Evolutionary conservation across 2,797 vertebrate genomes (phyloP), one percentile per base, ranked within the genome.

Genomic region (Tinamus major): DNA sequence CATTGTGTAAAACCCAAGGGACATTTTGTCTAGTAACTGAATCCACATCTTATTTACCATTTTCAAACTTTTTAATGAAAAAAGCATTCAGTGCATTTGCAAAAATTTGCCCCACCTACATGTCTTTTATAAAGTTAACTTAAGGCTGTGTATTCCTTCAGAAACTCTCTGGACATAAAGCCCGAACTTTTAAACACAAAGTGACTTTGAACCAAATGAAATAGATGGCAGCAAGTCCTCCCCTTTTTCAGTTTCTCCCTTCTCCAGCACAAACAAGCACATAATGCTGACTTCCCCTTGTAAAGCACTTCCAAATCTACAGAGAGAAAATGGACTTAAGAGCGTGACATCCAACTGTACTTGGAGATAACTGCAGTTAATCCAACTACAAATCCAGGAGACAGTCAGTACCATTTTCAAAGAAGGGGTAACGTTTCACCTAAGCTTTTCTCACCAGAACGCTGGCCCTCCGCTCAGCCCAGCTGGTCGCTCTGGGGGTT

Each of bases 41-140:
- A 33, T 33, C 55, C 20, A 0, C 35, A 46, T 16, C 58, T 84
- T 76, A 59, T 87, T 94, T 94, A 90, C 7, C 81, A 76, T 55
- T 96, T 90, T 91, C 56, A 84, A 91, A 83, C 21, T 23, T 61
- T 71, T 80, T 62, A 91, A 91, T 85, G 16, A 68, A 85, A 92
- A 79, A 58, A 67, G 35, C 41, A 80, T 79, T 82, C n/a, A 71
- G 41, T 39, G 7, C 13, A 24, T 51, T 61, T 86, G 62, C 51
- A 92, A 89, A 92, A 84, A 31, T 87, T 21, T 27, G 89, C 56
- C 24, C 58, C 85, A 79, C 29, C 39, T 65, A 76, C 7, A 20
- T 6, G 11, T 33, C 42, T 76, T 42, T 56, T 35, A 84, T 5
- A 81, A 79, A 87, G 31, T 41, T 74, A 21, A 77, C 69, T 94